These are phyloP conservation scores for Fulmarus glacialis DNA, from an alignment of 2,113 vertebrate species.

Conservation along the genomic window DNA sequence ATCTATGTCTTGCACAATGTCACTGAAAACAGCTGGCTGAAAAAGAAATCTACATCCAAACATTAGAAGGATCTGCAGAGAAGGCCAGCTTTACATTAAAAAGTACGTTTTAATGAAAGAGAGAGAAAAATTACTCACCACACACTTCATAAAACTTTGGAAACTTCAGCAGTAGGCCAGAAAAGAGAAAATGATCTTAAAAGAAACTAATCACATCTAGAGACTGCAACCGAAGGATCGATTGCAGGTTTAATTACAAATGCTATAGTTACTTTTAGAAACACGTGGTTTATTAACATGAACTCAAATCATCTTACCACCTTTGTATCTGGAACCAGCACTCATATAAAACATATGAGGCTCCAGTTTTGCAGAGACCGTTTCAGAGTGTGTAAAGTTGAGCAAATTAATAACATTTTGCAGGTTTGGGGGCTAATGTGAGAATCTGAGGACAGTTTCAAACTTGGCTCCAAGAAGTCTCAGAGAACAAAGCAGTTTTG, in stretches of 20 bases:
- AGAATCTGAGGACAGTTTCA: neutral
- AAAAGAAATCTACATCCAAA: neutral
- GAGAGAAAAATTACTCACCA: neutral
- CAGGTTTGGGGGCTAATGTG: neutral
- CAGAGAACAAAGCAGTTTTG: neutral
- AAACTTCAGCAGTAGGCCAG: neutral
- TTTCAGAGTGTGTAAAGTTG: neutral
- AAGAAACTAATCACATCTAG: neutral
- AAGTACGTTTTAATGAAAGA: neutral
- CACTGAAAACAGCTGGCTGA: neutral
- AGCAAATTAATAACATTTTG: conserved; percentile 1
- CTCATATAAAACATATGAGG: neutral
- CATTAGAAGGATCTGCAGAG: neutral
- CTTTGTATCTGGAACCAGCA: neutral
- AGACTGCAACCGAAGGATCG: neutral
- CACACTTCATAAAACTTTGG: conserved; percentile 16
- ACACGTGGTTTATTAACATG: neutral
- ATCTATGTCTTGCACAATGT: neutral
- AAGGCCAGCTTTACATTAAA: neutral
- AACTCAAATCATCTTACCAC: neutral
- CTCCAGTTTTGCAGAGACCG: neutral
- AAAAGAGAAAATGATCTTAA: neutral
- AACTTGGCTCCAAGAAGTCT: neutral
- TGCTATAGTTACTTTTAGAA: neutral
- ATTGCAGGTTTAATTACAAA: neutral